These are phyloP conservation scores for Channa maculata DNA, from an alignment of 2,113 vertebrate genomes.

Conservation along the genomic window DNA sequence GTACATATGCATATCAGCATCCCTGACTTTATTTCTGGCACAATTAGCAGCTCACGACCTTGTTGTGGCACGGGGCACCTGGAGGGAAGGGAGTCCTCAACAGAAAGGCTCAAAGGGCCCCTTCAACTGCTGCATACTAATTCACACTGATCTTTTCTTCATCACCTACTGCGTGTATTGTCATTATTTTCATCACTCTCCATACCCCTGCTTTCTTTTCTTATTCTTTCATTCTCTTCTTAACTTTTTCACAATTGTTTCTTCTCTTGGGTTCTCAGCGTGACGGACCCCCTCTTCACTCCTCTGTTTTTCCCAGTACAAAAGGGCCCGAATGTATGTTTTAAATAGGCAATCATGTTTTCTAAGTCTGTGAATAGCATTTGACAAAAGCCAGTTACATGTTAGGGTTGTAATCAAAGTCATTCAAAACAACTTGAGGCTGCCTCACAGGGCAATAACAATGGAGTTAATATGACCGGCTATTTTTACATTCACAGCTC, in stretches of 20 bases:
- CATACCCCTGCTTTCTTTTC: too few species aligned
- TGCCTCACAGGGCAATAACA: slow-evolving; percentile 7
- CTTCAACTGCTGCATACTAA: slow-evolving; percentile 44
- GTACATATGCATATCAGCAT: slow-evolving; percentile 15
- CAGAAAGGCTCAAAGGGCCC: slow-evolving; percentile 37
- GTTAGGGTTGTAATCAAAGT: slow-evolving; percentile 5
- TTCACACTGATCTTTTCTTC: slow-evolving; percentile 7
- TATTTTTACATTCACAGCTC: slow-evolving; percentile 14
- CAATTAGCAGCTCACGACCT: slow-evolving; percentile 43
- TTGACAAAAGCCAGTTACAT: slow-evolving; percentile 13
- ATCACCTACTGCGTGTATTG: not conserved
- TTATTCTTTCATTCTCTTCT: not conserved
- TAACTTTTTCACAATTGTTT: not conserved
- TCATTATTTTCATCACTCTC: not conserved
- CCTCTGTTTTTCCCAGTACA: not conserved
- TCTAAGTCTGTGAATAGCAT: slow-evolving; percentile 25
- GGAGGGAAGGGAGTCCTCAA: slow-evolving; percentile 31
- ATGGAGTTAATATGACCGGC: not conserved
- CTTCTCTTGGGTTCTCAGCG: not conserved
- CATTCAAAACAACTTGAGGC: slow-evolving; percentile 2
- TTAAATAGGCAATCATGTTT: slow-evolving; percentile 23
- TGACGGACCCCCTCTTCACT: not conserved
- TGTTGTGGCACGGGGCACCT: slow-evolving; percentile 43
- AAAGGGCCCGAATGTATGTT: slow-evolving; percentile 6
- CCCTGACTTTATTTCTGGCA: slow-evolving; percentile 28